Conservation (phyloP, 2,113 vertebrate species). For the Cygnus atratus region DNA sequence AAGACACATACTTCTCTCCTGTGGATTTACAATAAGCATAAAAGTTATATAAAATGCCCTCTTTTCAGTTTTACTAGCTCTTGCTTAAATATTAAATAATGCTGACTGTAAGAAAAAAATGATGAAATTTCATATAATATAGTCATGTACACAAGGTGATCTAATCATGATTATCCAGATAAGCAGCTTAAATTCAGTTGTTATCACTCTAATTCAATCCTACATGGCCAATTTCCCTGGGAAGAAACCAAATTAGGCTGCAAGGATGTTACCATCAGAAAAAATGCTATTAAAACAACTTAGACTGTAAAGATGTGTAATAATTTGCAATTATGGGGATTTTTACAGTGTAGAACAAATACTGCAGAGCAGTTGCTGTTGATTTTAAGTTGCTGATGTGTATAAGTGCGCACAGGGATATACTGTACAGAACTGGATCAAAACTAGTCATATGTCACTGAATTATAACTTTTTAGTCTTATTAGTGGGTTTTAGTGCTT, state of each 20-base stretch:
- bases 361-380: neutral
- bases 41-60: neutral
- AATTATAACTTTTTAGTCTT: neutral
- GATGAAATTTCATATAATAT: neutral
- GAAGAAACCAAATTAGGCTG: neutral
- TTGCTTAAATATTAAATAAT: neutral
- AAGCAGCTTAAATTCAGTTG: neutral
- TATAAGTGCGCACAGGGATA: neutral
- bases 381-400: neutral
- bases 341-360: neutral
- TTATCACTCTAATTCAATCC: neutral
- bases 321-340: neutral
- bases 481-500: neutral
- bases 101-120: neutral
- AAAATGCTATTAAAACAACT: neutral
- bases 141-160: neutral
- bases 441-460: neutral
- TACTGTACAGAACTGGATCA: neutral
- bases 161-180: neutral
- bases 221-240: neutral
- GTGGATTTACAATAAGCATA: neutral
- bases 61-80: neutral
- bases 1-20: neutral
- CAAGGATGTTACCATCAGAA: neutral
- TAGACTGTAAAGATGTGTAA: neutral